A percentile compares a stretch with the other conserved stretches of the same genome.
phyloP scores from a whole-genome alignment of 2,888 invertebrate species.

The Limnephilus lunatus region DNA sequence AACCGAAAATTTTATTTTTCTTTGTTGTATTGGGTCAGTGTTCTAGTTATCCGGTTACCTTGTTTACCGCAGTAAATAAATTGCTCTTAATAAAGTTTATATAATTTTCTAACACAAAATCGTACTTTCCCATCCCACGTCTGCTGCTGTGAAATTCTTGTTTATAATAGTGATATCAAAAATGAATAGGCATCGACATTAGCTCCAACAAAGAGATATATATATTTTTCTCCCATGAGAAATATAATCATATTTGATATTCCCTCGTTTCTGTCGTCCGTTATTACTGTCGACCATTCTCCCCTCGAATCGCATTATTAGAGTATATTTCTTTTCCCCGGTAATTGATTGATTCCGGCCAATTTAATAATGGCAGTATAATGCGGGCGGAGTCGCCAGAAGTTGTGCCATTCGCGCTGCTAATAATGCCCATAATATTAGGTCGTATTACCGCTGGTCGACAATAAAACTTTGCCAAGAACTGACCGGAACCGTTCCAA shows the following conservation, averaged over 20 bases:
- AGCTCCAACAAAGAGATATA: background rate
- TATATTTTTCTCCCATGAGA: background rate
- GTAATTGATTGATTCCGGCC: background rate
- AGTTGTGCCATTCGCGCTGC: background rate
- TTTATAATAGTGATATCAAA: background rate
- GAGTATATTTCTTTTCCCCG: background rate
- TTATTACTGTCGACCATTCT: background rate
- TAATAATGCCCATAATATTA: constrained; percentile 2
- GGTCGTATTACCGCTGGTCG: background rate
- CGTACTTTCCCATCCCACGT: background rate
- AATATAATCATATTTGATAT: no score
- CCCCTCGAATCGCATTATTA: background rate
- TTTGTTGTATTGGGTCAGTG: no score
- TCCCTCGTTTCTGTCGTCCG: background rate
- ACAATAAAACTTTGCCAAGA: background rate
- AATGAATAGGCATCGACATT: background rate
- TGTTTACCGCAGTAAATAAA: no score
- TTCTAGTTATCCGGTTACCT: no score
- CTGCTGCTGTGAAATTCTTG: background rate
- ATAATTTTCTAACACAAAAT: no score
- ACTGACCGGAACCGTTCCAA: background rate
- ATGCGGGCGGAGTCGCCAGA: background rate
- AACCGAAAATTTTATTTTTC: no score
- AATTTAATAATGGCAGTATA: background rate
- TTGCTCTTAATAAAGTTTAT: no score